A percentile compares a stretch with the other conserved stretches of the same genome.
Conservation (phyloP, 2,888 invertebrate species). For the Pterostichus madidus region DNA sequence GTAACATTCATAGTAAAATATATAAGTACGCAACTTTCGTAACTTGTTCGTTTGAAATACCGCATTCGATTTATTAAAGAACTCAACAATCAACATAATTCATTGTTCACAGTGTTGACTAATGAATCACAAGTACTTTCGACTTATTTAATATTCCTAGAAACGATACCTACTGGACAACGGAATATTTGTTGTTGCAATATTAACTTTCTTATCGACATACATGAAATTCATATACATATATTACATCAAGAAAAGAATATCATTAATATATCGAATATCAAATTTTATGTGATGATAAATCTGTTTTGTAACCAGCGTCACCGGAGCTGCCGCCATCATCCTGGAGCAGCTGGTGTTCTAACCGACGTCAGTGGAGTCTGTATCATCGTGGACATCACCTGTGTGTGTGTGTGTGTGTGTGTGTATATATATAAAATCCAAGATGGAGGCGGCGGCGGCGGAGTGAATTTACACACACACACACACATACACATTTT, state of each 20-base stretch:
- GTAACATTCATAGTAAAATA: slow-evolving; percentile 56
- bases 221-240: background rate
- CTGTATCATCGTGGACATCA: no score
- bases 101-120: slow-evolving; percentile 49
- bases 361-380: no score
- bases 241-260: background rate
- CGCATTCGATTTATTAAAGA: slow-evolving; percentile 26
- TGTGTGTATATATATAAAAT: no score
- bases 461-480: no score
- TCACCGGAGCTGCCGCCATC: no score
- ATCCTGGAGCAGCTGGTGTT: no score
- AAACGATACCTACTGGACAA: slow-evolving; percentile 15
- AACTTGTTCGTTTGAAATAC: slow-evolving; percentile 35
- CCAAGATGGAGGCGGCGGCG: no score
- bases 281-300: no score
- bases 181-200: background rate
- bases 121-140: slow-evolving; percentile 38
- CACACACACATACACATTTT: no score
- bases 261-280: no score
- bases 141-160: background rate
- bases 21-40: slow-evolving; percentile 43
- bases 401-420: no score
- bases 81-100: slow-evolving; percentile 44
- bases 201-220: slow-evolving; percentile 17
- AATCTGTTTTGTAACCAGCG: no score